phyloP scores from a whole-genome alignment of 2,113 vertebrate species.

The Tangachromis dhanisi region DNA sequence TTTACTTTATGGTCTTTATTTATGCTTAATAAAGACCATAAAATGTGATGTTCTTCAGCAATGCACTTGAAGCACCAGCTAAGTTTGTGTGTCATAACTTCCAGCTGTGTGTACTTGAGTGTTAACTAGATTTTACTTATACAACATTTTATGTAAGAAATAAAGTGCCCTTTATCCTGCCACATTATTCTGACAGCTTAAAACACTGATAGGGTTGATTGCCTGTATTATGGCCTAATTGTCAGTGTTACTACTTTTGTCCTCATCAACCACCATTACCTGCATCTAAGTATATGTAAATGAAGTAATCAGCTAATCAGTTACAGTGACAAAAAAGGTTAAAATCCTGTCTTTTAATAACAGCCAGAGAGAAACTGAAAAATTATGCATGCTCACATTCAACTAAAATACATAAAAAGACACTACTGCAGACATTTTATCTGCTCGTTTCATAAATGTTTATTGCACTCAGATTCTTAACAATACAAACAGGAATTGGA shows the following conservation, averaged over 20 bases:
- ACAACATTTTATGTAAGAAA: not conserved
- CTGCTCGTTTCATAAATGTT: conserved; percentile 35
- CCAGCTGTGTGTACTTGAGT: not conserved
- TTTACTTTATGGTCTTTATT: not conserved
- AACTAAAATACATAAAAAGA: not conserved
- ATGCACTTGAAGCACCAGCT: not conserved
- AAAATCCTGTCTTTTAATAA: not conserved
- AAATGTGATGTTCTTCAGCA: not conserved
- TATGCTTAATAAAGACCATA: not conserved
- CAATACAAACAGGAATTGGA: conserved; percentile 58
- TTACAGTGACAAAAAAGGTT: not conserved
- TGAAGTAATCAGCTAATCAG: not conserved
- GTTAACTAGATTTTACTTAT: not conserved
- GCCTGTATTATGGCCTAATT: not conserved
- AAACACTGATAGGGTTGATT: not conserved
- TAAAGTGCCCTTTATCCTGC: not conserved
- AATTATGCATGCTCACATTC: not conserved
- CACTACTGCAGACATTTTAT: not conserved
- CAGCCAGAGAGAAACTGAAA: not conserved
- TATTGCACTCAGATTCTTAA: conserved; percentile 72
- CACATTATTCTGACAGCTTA: not conserved
- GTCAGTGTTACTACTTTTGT: not conserved
- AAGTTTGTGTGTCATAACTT: not conserved
- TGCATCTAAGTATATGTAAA: not conserved
- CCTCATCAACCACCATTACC: not conserved